Conservation (phyloP, 2,797 vertebrate genomes). For the Halcyon smyrnensis region DNA sequence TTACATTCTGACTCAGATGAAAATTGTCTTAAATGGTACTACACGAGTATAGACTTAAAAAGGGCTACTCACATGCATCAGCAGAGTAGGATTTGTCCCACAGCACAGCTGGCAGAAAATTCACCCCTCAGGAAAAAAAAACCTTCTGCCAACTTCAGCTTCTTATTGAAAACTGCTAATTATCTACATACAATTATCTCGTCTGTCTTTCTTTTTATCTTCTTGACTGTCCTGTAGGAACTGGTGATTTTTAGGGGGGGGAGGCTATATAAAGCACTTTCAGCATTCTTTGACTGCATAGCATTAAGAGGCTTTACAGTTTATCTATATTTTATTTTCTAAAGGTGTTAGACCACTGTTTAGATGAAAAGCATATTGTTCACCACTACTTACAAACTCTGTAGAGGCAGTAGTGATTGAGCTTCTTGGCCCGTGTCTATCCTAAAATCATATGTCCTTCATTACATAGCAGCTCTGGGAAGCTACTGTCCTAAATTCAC, state of each 20-base stretch:
- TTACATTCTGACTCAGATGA: neutral
- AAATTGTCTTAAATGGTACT: neutral
- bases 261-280: neutral
- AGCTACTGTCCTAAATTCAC: conserved; percentile 9
- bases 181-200: neutral
- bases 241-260: neutral
- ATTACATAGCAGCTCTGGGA: neutral
- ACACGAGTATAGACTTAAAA: neutral
- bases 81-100: neutral
- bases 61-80: neutral
- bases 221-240: neutral
- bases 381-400: neutral
- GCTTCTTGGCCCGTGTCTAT: neutral
- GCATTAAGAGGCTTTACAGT: neutral
- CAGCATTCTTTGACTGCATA: neutral
- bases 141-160: neutral
- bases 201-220: neutral
- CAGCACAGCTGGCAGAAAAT: neutral
- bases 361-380: conserved; percentile 29
- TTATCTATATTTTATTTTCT: conserved; percentile 30
- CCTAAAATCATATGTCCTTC: neutral
- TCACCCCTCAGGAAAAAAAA: neutral
- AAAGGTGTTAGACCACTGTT: conserved; percentile 18
- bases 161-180: neutral
- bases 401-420: neutral